A percentile compares a stretch with the other conserved stretches of the same genome.
Evolutionary conservation across 2,888 invertebrate genomes (phyloP).

Genomic region (Sminthurinus aureus): DNA sequence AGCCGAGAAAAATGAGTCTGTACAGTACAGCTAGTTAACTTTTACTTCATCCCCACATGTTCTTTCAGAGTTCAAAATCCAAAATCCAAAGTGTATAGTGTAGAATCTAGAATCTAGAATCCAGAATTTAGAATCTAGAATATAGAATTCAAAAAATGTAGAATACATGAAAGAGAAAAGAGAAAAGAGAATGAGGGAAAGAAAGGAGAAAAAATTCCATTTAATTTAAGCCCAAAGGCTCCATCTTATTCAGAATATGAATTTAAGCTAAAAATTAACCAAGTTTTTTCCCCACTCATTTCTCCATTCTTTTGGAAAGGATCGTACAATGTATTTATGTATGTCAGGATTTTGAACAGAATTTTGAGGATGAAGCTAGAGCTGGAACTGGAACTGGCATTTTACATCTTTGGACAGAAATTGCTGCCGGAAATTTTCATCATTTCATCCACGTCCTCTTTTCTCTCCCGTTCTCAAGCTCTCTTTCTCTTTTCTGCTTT

Average conservation of each 20-base stretch:
- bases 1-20: too few relatives aligned
- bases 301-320: conserved; percentile 2
- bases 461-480: conserved; percentile 10
- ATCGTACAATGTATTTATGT: background rate
- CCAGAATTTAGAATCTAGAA: too few relatives aligned
- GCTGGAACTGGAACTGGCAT: conserved; percentile 4
- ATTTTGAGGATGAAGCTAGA: background rate
- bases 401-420: conserved; percentile 29
- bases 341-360: too few relatives aligned
- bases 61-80: too few relatives aligned
- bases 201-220: background rate
- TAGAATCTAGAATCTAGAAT: too few relatives aligned
- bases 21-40: too few relatives aligned
- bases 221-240: conserved; percentile 14
- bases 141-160: too few relatives aligned
- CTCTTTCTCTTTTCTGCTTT: background rate
- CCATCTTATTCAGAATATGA: conserved; percentile 26
- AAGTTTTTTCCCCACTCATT: conserved; percentile 13
- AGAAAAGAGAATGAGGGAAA: background rate
- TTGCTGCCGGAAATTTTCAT: conserved; percentile 37
- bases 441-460: conserved; percentile 31
- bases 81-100: too few relatives aligned
- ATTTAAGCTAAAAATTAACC: conserved; percentile 30
- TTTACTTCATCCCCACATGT: too few relatives aligned
- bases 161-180: background rate